Base-by-base conservation (phyloP, 2,888 invertebrate species). In the Mactromeris polynyma region DNA sequence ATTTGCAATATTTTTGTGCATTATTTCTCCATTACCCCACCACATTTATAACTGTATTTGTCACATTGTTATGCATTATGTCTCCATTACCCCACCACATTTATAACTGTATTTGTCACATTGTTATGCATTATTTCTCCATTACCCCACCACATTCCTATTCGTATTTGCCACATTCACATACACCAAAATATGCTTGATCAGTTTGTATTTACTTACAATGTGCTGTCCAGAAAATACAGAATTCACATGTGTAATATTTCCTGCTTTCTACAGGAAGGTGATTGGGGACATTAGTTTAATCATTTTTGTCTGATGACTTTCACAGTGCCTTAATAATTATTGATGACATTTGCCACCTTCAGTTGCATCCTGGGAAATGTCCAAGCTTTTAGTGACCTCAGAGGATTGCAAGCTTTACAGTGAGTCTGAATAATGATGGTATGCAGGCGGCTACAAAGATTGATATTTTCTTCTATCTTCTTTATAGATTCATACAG, bases 311-410 rank as follows among this genome's bases (percentile, higher is more conserved):
- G 73, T 73, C 73, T 36, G 69, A 83, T 83, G 83, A 83, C 83
- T 83, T 83, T 83, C 83, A 83, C 83, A 64, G 69, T 64, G 69
- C 31, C 36, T 54, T 31, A 64, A 42, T 42, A 58, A 58, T 83
- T 64, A 83, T 42, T 69, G 64, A 83, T 64, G 83, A 83, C 69
- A 69, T 40, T 40, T 69, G 58, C 26, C 83, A 83, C 58, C 83
- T 83, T 83, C 42, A 36, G 58, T 58, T 36, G 69, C 36, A 58
- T 58, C 42, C 40, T 64, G 83, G 83, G 83, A 83, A 83, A 83
- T 83, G 83, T 83, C 83, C 83, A 83, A 83, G 83, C 83, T 83
- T 83, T 54, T 69, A 81, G 26, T 83, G 83, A 83, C 83, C 83
- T 83, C 42, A 17, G 36, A 83, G 40, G 26, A 46, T 46, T 80